Evolutionary conservation across 2,113 vertebrate species (phyloP).

Genomic region (Eleginops maclovinus): DNA sequence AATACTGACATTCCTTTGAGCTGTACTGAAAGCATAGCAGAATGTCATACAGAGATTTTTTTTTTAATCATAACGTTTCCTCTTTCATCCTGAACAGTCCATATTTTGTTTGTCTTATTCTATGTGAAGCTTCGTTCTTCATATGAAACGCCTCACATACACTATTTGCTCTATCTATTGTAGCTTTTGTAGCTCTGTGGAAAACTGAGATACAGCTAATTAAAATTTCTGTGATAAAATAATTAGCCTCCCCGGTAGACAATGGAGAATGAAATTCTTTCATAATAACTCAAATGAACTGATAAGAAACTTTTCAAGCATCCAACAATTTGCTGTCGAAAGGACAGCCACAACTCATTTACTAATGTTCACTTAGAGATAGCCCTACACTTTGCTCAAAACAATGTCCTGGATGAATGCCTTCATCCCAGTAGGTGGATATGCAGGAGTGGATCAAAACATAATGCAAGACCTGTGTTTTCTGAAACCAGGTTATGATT

Average conservation of each 20-base stretch:
- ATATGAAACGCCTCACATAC: slow-evolving; percentile 51
- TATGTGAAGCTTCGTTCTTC: slow-evolving; percentile 40
- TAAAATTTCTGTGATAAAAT: slow-evolving; percentile 85
- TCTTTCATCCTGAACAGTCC: slow-evolving; percentile 32
- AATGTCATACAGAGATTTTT: slow-evolving; percentile 26
- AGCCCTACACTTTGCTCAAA: slow-evolving; percentile 1
- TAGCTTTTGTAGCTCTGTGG: slow-evolving; percentile 67
- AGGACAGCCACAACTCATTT: slow-evolving; percentile 45
- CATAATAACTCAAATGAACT: slow-evolving; percentile 74
- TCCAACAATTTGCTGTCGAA: slow-evolving; percentile 52
- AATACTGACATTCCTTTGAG: slow-evolving; percentile 41
- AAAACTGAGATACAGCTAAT: slow-evolving; percentile 82
- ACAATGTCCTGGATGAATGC: slow-evolving; percentile 7
- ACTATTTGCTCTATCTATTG: slow-evolving; percentile 67
- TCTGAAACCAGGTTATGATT: not conserved
- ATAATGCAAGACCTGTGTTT: not conserved
- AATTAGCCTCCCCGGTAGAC: slow-evolving; percentile 81
- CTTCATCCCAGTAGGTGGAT: slow-evolving; percentile 8
- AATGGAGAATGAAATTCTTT: slow-evolving; percentile 74
- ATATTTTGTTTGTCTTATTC: slow-evolving; percentile 44
- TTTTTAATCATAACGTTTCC: slow-evolving; percentile 14
- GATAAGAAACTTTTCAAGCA: slow-evolving; percentile 80
- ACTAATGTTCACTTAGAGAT: slow-evolving; percentile 40
- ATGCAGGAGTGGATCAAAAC: slow-evolving; percentile 9
- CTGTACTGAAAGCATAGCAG: slow-evolving; percentile 16